phyloP scores from a whole-genome alignment of 2,113 vertebrate species.

The Sturnira hondurensis region DNA sequence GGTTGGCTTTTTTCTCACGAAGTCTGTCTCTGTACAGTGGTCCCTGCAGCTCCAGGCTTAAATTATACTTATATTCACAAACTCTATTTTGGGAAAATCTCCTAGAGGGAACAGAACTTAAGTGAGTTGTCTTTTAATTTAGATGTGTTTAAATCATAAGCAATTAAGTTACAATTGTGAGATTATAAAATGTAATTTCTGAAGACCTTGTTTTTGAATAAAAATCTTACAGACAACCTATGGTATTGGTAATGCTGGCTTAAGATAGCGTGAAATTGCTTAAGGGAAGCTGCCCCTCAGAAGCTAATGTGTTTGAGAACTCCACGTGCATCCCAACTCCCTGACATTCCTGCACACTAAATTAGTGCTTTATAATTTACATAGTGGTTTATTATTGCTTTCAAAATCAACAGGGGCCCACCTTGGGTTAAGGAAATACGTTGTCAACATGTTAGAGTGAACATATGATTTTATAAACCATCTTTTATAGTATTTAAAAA shows the following conservation, averaged over 20 bases:
- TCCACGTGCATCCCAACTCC: neutral
- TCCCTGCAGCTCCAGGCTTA: neutral
- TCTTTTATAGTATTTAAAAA: neutral
- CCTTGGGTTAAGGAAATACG: neutral
- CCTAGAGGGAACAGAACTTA: neutral
- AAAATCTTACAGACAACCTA: neutral
- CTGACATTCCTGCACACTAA: neutral
- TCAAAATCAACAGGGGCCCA: neutral
- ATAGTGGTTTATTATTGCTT: neutral
- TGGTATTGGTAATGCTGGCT: neutral
- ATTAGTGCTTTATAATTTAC: neutral
- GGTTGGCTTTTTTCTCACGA: neutral
- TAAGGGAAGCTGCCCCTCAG: neutral
- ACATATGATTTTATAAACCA: neutral
- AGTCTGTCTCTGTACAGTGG: neutral
- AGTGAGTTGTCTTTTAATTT: slow-evolving; percentile 17
- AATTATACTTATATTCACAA: neutral
- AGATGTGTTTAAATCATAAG: slow-evolving; percentile 15
- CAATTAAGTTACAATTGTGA: slow-evolving; percentile 26
- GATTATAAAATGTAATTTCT: slow-evolving; percentile 21
- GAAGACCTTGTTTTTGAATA: neutral
- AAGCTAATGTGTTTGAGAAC: neutral
- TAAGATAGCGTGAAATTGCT: neutral
- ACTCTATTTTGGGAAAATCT: slow-evolving; percentile 32
- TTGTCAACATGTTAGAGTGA: neutral